Base-by-base conservation (phyloP, 1,140 invertebrate genomes). In the Babylonia areolata region DNA sequence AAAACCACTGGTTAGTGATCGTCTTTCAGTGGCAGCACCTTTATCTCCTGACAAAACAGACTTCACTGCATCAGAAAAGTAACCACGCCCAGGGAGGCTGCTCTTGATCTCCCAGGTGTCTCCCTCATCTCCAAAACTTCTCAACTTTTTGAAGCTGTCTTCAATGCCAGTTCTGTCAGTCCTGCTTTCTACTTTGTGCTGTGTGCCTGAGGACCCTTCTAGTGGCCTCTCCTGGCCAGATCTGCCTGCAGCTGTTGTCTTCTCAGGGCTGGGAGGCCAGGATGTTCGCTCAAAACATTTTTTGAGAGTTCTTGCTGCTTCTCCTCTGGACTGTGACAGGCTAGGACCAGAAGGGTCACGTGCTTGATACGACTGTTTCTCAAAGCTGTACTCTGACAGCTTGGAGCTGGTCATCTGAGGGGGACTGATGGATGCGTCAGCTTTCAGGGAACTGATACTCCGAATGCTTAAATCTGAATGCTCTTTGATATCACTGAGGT, bases 371-470 rank as follows among this genome's bases (percentile, higher is more conserved):
- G 81, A 73, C 17, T 35, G 17, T 20, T 75, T 73, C 28, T 64
- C 69, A 73, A 84, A 73, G n/a, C 82, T 84, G 64, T 84, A 84
- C 69, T 84, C 82, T 15, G 82, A 84, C 37, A 84, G 64, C 69
- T 84, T 84, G 40, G 82, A 84, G 64, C 82, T 73, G 6, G 64
- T 42, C 82, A 84, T 31, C 64, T 71, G 82, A 17, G 64, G 82
- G 12, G 69, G 69, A 33, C 82, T 84, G 23, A 84, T 20, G 31
- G 82, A 73, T 3, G 42, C 33, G 40, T 86, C 73, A 28, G 77
- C 35, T 58, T 84, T 80, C 6, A 84, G 33, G 3, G 42, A 46
- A 31, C 11, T 42, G 1, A 82, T 35, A 17, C 46, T 75, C 23
- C 51, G 79, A 31, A 64, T 39, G 35, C 40, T 78, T 12, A 28